A percentile compares a stretch with the other conserved stretches of the same genome.
phyloP scores from a whole-genome alignment of 92 coral and sea anemone species.

The Desmophyllum pertusum region DNA sequence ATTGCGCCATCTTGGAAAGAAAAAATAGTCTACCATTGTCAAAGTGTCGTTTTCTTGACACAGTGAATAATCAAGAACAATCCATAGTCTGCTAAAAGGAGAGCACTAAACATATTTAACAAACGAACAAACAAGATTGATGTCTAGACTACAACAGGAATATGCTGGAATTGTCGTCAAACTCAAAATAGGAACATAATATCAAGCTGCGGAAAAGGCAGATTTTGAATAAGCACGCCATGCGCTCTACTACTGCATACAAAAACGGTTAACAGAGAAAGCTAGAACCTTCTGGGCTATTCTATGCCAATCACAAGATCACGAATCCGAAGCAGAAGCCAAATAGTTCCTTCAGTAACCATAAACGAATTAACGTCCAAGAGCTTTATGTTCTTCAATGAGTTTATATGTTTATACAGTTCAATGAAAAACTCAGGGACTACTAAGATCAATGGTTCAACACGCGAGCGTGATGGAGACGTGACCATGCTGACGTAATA shows the following conservation, averaged over 20 bases:
- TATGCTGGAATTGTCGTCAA: background rate
- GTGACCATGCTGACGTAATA: constrained; percentile 12
- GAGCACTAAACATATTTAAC: background rate
- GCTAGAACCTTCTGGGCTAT: background rate
- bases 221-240: background rate
- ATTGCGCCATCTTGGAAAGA: background rate
- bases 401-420: background rate
- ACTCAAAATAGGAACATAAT: background rate
- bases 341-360: background rate
- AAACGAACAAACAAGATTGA: background rate
- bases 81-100: background rate
- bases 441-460: background rate
- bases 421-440: background rate
- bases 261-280: background rate
- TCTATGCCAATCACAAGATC: background rate
- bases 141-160: background rate
- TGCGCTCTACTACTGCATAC: background rate
- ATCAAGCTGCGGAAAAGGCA: background rate
- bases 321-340: background rate
- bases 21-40: background rate
- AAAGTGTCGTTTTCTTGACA: background rate
- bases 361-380: background rate
- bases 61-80: background rate
- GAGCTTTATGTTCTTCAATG: background rate
- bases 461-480: background rate